Percentiles rank a stretch among this genome's conserved stretches.
Evolutionary conservation across 2,113 vertebrate genomes (phyloP).

Genomic region (Engraulis encrasicolus): DNA sequence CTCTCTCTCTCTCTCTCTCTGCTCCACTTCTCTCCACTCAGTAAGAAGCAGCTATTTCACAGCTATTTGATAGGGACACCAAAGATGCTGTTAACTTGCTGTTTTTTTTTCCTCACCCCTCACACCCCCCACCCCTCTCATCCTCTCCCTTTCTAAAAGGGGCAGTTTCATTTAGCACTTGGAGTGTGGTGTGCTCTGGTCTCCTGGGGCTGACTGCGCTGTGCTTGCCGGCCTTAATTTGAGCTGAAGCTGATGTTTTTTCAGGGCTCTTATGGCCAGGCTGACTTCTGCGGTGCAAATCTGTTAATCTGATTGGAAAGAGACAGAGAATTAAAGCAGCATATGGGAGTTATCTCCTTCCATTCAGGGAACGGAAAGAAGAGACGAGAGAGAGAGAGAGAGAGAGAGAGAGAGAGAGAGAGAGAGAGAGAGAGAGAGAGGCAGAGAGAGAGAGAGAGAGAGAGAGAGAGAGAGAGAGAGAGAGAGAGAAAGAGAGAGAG

Average conservation of each 20-base stretch:
- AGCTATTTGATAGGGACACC: background rate
- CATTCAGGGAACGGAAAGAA: conserved; percentile 38
- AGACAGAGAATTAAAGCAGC: conserved; percentile 59
- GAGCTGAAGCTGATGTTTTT: conserved; percentile 52
- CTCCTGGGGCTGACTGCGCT: conserved; percentile 9
- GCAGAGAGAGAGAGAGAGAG: no score
- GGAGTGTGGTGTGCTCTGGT: background rate
- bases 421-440: no score
- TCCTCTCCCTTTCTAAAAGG: background rate
- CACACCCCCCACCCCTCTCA: background rate
- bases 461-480: no score
- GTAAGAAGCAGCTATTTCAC: background rate
- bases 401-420: no score
- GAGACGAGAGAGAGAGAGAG: no score
- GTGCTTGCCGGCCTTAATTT: conserved; percentile 44
- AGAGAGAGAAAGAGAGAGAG: no score
- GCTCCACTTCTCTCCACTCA: no score
- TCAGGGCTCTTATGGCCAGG: conserved; percentile 41
- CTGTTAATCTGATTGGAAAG: conserved; percentile 64
- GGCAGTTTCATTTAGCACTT: conserved; percentile 10
- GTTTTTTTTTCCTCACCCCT: background rate
- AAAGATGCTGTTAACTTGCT: conserved; percentile 17
- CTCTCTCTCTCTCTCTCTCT: no score
- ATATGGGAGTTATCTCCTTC: conserved; percentile 49
- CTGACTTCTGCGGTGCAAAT: conserved; percentile 56